Evolutionary conservation across 2,797 vertebrate species (phyloP), one percentile per base, ranked within the genome.

Genomic region (Meriones psammophilus): DNA sequence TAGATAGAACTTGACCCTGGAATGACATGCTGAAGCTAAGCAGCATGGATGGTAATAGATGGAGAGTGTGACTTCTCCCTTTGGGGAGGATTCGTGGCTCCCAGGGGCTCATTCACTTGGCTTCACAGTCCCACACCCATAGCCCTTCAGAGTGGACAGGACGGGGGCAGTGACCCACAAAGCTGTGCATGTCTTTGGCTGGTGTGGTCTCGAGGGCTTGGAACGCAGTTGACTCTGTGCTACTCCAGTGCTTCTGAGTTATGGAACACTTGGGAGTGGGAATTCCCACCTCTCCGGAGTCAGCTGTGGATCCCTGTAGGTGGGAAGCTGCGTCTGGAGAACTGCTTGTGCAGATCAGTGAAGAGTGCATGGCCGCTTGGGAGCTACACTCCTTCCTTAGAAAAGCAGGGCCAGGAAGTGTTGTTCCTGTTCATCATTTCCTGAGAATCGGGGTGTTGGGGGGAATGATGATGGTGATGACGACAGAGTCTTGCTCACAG

Each of bases 211-310:
- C 0, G 2, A 76, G 24, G 64, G 84, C 58, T 73, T 28, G 33
- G 50, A 18, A 15, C 26, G 15, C 66, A 36, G 66, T 62, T 66
- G 73, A 33, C 74, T 66, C 33, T 8, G 30, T 66, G 36, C 39
- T 62, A 6, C 13, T 14, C 30, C 8, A 3, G 39, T 1, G 30
- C 22, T 4, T 26, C 39, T 9, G 7, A 78, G 30, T 36, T 66
- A 28, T 15, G 8, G 33, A 42, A 24, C 4, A 14, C 4, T 17
- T 15, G 22, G 7, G 0, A 0, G 79, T 50, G 0, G 0, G 50
- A 12, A 71, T 33, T 54, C 10, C 28, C 58, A 0, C 4, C 3
- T 39, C 3, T 5, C 24, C 0, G 17, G 28, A 50, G 50, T 50
- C 12, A 1, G 5, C 17, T 4, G 42, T 58, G 5, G 42, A 28